These are phyloP conservation scores for Glossophaga mutica DNA, from an alignment of 2,797 vertebrate species.

Conservation along the genomic window DNA sequence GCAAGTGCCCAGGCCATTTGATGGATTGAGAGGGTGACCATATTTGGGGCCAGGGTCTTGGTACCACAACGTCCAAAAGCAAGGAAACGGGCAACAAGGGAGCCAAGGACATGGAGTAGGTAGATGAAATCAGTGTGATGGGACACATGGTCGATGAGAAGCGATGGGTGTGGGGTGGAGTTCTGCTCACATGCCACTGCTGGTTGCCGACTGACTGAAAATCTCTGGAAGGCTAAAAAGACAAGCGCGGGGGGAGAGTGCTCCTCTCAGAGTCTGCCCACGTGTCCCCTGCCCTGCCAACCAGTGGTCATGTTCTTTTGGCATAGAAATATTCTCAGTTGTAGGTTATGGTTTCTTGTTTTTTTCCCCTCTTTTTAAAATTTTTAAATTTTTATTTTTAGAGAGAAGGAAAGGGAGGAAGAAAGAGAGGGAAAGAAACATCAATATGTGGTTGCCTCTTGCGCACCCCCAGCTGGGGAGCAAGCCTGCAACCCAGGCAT, in stretches of 20 bases:
- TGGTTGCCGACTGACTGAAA: neutral
- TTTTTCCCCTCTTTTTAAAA: too few relatives aligned
- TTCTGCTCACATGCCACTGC: neutral
- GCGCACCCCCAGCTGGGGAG: too few relatives aligned
- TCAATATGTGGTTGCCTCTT: too few relatives aligned
- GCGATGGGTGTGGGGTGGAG: slow-evolving; percentile 80
- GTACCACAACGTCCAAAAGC: slow-evolving; percentile 85
- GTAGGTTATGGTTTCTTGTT: too few relatives aligned
- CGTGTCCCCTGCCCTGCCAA: neutral
- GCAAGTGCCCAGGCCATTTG: neutral
- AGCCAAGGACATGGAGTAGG: slow-evolving; percentile 85
- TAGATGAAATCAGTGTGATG: slow-evolving; percentile 94
- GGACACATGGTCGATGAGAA: slow-evolving; percentile 92
- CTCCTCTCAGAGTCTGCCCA: neutral
- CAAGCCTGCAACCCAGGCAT: too few relatives aligned
- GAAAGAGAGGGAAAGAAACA: too few relatives aligned
- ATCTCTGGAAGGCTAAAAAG: too few relatives aligned
- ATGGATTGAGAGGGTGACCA: slow-evolving; percentile 87
- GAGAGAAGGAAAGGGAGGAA: too few relatives aligned
- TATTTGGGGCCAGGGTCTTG: slow-evolving; percentile 88
- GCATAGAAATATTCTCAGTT: too few relatives aligned
- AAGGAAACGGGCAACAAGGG: slow-evolving; percentile 90
- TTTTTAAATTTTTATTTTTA: too few relatives aligned
- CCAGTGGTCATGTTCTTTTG: neutral
- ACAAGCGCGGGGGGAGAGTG: neutral